Base-by-base conservation (phyloP, 1,140 invertebrate species). In the Pristionchus pacificus region DNA sequence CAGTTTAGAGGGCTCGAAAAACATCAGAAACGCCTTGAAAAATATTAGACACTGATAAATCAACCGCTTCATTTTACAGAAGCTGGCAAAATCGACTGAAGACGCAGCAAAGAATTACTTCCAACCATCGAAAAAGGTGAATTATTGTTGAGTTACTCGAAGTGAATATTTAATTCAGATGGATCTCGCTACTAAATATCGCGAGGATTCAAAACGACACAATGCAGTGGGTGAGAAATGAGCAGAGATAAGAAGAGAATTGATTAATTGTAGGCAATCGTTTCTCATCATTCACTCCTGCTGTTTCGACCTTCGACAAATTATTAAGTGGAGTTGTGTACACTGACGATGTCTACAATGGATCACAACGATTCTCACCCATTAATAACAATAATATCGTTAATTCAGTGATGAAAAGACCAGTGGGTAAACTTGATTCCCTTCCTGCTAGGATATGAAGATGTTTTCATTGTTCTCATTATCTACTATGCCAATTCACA, bases 71-170 rank as follows among this genome's bases (percentile, higher is more conserved):
- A 61, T 70, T 74, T 80, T 84, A 57, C 79, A 90, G 88, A 88
- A 88, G 80, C 84, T 90, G 38, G 87, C 88, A 71, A 84, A 85
- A 70, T 86, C 85, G 59, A 87, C 88, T 49, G 84, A 86, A 74
- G 88, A 90, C 75, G 87, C 90, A 49, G 88, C 89, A n/a, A 87
- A 87, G 1, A 89, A 87, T 76, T 91, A 91, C 81, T 91, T 91
- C 79, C 77, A 76, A 33, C 75, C 71, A 32, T 60, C n/a, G n/a
- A n/a, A n/a, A n/a, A n/a, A n/a, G n/a, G n/a, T n/a, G n/a, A n/a
- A n/a, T n/a, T n/a, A n/a, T n/a, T n/a, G n/a, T n/a, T n/a, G n/a
- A n/a, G n/a, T n/a, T n/a, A n/a, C n/a, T n/a, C n/a, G n/a, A n/a
- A n/a, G n/a, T n/a, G n/a, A n/a, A n/a, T n/a, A n/a, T n/a, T n/a